These are phyloP conservation scores for Drosophila sordidapex DNA, from an alignment of 2,888 invertebrate species.

Conservation along the genomic window DNA sequence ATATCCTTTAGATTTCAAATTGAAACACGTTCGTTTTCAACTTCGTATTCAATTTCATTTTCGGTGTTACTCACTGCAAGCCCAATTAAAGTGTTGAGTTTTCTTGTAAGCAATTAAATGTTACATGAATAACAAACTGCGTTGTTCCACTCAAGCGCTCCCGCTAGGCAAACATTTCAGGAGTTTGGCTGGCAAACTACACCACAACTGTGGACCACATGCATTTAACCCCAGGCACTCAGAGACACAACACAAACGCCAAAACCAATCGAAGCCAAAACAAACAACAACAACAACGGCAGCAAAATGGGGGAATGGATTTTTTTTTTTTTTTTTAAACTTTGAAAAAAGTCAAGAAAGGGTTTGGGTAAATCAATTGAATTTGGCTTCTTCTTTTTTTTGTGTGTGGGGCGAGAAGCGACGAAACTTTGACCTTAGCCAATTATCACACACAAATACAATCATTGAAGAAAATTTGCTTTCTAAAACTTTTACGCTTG, in stretches of 20 bases:
- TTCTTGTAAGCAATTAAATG: conserved; percentile 19
- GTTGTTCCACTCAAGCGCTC: not conserved
- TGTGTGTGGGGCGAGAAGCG: conserved; percentile 36
- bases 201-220: conserved; percentile 42
- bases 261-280: conserved; percentile 17
- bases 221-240: conserved; percentile 34
- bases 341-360: conserved; percentile 11
- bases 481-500: conserved; percentile 51
- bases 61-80: not conserved
- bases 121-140: conserved; percentile 5
- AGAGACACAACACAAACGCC: not conserved
- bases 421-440: conserved; percentile 55
- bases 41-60: not conserved
- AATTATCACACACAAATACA: conserved; percentile 69
- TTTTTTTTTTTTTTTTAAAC: conserved; percentile 9
- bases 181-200: conserved; percentile 15
- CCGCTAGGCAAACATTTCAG: conserved; percentile 8
- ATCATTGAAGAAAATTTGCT: conserved; percentile 69
- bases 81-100: conserved; percentile 22
- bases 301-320: not conserved
- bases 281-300: not conserved
- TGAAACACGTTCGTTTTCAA: not conserved
- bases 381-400: conserved; percentile 32
- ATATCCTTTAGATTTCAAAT: not conserved
- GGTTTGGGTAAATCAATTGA: conserved; percentile 51